These are phyloP conservation scores for Origma solitaria DNA, from an alignment of 2,113 vertebrate species.

Conservation along the genomic window DNA sequence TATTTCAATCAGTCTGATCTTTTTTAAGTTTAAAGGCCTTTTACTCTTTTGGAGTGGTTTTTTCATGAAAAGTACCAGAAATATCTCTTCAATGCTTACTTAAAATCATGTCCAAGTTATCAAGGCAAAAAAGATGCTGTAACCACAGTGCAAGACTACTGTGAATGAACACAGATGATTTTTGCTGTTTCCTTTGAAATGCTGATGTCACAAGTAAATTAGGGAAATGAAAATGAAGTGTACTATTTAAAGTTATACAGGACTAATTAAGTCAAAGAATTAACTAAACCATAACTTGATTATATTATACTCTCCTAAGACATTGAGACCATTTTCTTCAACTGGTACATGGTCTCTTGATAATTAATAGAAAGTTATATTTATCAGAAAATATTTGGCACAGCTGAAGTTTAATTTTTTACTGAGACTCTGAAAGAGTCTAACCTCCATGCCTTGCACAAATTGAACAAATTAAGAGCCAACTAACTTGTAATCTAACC, in stretches of 20 bases:
- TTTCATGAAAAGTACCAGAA: not conserved
- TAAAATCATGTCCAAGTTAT: not conserved
- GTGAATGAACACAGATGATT: rapidly evolving
- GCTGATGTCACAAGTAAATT: not conserved
- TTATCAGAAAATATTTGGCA: not conserved
- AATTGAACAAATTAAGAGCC: not conserved
- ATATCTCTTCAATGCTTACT: not conserved
- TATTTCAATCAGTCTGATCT: not conserved
- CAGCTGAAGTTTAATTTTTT: not conserved
- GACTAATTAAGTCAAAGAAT: not conserved
- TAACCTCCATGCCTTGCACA: not conserved
- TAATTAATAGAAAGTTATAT: not conserved
- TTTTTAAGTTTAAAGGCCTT: not conserved
- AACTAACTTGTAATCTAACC: not conserved
- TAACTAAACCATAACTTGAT: not conserved
- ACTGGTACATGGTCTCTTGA: not conserved
- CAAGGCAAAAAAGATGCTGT: not conserved
- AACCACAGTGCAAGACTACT: not conserved
- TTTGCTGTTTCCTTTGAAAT: not conserved
- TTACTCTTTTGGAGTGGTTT: not conserved
- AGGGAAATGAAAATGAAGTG: not conserved
- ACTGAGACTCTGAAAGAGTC: not conserved
- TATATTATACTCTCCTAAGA: not conserved
- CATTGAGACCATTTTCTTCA: not conserved
- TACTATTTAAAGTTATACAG: not conserved